These are phyloP conservation scores for Pundamilia nyererei DNA, from an alignment of 2,113 vertebrate genomes.

Conservation along the genomic window DNA sequence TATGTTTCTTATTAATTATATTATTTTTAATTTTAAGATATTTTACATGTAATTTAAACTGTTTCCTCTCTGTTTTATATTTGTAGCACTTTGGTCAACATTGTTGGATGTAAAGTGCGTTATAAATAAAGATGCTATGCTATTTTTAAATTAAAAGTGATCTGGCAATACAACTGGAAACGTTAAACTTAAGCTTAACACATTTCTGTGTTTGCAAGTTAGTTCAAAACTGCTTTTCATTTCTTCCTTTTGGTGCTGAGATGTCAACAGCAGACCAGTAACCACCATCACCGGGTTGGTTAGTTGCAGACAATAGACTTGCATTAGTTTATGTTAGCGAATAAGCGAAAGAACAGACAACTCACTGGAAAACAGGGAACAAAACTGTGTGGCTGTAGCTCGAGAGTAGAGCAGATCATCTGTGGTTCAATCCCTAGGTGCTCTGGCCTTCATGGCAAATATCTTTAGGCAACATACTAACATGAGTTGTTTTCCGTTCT, in stretches of 20 bases:
- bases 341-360: accelerated
- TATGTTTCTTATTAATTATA: no score
- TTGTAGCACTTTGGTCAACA: no score
- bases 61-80: no score
- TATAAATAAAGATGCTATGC: no score
- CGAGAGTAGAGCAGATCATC: not conserved
- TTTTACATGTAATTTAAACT: no score
- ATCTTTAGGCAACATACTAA: not conserved
- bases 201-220: not conserved
- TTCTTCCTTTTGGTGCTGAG: not conserved
- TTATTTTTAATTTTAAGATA: no score
- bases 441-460: not conserved
- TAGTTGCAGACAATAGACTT: not conserved
- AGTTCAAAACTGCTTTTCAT: not conserved
- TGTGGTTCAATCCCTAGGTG: not conserved
- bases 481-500: accelerated
- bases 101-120: no score
- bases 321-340: not conserved
- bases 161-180: not conserved
- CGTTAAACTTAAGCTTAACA: not conserved
- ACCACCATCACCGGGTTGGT: accelerated
- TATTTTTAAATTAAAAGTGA: not conserved
- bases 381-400: not conserved
- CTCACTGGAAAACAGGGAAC: not conserved
- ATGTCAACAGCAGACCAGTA: accelerated